Base-by-base conservation (phyloP, 2,113 vertebrate genomes). In the Jaculus jaculus region DNA sequence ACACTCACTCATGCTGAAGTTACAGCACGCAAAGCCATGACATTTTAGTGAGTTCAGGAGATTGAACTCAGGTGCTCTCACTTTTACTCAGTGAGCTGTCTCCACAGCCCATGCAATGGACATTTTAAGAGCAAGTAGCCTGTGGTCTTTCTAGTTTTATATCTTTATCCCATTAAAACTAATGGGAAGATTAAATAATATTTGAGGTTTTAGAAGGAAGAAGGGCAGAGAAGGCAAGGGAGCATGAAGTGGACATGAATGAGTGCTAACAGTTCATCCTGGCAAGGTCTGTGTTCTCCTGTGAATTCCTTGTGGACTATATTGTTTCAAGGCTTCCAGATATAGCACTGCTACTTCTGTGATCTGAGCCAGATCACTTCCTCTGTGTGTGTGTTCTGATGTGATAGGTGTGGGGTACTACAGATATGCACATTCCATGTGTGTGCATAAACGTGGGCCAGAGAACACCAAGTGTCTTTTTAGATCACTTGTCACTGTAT, bases 151-250 rank as follows among this genome's bases (percentile, higher is more conserved):
- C 60, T 88, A 83, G 42, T 68, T 61, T 32, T 80, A n/a, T n/a
- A 61, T 90, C 95, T 75, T 90, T 71, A 34, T 24, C 87, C 88
- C 65, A 23, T 10, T 0, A 91, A 87, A 78, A 95, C 72, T 75
- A 54, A 92, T 78, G 83, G 66, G 68, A 96, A 65, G 90, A 92
- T 85, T 28, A 42, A 92, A 88, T 91, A 73, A 10, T 88, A 84
- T 85, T 65, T 71, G 89, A 84, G 23, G 23, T 66, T 72, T 91
- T 61, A 84, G 16, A 69, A 60, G 72, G 30, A 72, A 65, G 34
- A 23, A 66, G 20, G 37, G 5, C 4, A 20, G 8, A 5, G 1
- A 58, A 17, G 24, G 8, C 26, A 39, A 39, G 30, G 68, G 37
- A 18, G 2, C 4, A 17, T 34, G 32, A 54, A 66, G 82, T n/a